A percentile compares a stretch with the other conserved stretches of the same genome.
phyloP scores from a whole-genome alignment of 1,140 invertebrate species.

The Tetraneura akinire region DNA sequence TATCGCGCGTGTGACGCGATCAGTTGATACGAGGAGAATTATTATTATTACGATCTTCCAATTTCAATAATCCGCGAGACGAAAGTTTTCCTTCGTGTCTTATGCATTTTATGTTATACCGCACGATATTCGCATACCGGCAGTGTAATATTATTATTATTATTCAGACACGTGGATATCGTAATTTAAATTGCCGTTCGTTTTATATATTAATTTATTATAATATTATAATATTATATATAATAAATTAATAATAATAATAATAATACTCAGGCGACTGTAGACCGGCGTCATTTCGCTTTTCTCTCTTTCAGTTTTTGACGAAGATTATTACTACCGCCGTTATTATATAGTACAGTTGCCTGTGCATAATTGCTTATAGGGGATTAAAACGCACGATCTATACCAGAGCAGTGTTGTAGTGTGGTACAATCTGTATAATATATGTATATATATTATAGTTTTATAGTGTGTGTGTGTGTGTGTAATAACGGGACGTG shows the following conservation, averaged over 20 bases:
- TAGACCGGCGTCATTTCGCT: neutral
- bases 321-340: constrained; percentile 1
- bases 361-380: constrained; percentile 24
- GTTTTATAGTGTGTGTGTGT: neutral
- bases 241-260: too few relatives aligned
- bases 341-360: neutral
- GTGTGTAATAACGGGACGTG: neutral
- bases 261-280: constrained; percentile 3
- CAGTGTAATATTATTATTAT: too few relatives aligned
- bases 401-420: too few relatives aligned
- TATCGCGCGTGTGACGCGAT: constrained; percentile 32
- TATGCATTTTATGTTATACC: too few relatives aligned
- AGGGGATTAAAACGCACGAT: constrained; percentile 30
- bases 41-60: too few relatives aligned
- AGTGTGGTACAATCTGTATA: neutral
- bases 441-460: too few relatives aligned
- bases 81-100: neutral
- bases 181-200: constrained; percentile 22
- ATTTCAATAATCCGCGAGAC: constrained; percentile 34
- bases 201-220: too few relatives aligned
- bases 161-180: constrained; percentile 2
- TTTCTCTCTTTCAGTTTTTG: neutral
- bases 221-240: neutral
- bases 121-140: neutral
- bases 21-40: neutral